Conservation (phyloP, 1,140 invertebrate species). For the Ruditapes philippinarum region DNA sequence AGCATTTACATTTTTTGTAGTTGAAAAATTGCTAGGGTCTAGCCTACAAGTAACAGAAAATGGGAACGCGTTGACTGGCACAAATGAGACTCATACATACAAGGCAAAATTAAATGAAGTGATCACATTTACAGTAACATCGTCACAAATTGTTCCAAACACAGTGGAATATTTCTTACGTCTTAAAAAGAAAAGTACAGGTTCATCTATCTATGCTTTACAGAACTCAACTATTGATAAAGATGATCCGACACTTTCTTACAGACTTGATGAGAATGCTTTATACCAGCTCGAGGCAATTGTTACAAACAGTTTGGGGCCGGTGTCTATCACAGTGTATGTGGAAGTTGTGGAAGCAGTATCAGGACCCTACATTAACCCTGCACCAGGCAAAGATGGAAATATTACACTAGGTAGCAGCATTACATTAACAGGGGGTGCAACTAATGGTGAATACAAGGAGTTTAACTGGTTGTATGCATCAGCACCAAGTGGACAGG, state of each 20-base stretch:
- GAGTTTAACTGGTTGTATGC: conserved; percentile 12
- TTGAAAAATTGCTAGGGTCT: neutral
- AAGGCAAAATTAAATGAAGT: neutral
- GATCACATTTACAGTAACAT: neutral
- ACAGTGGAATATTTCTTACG: conserved; percentile 5
- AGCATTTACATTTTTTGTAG: conserved; percentile 21
- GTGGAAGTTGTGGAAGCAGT: conserved; percentile 27
- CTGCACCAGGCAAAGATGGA: conserved; percentile 2
- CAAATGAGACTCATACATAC: neutral
- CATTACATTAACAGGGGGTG: conserved; percentile 39
- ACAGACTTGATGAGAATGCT: neutral
- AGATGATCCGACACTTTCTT: neutral
- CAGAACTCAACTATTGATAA: neutral
- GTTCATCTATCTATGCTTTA: neutral
- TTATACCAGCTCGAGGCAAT: neutral
- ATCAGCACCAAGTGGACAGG: conserved; percentile 1
- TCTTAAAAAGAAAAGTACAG: neutral
- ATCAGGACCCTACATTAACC: conserved; percentile 30
- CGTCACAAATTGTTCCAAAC: neutral
- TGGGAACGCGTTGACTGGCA: neutral
- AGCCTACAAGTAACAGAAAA: conserved; percentile 27
- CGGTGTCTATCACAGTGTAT: neutral
- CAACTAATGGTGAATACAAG: neutral
- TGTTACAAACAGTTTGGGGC: conserved; percentile 2
- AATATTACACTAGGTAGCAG: conserved; percentile 11